A percentile compares a stretch with the other conserved stretches of the same genome.
These are phyloP conservation scores for Epizoanthus scotinus DNA, from an alignment of 92 coral and sea anemone genomes.

Conservation along the genomic window DNA sequence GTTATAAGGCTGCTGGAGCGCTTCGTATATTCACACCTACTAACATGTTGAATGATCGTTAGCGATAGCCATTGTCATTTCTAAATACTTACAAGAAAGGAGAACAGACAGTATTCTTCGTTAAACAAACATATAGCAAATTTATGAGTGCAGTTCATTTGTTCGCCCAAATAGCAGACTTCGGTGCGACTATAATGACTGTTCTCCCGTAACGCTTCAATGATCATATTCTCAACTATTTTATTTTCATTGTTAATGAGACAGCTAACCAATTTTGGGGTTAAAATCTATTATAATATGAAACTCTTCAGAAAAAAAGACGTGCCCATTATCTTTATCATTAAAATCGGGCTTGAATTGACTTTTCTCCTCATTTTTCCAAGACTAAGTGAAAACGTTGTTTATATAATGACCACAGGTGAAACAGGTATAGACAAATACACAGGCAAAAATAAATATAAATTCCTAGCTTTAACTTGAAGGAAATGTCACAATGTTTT, in stretches of 20 bases:
- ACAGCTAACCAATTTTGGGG: background rate
- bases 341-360: background rate
- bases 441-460: background rate
- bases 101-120: too few species aligned
- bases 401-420: slow-evolving; percentile 23
- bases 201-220: background rate
- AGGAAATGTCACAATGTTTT: background rate
- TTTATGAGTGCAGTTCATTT: too few species aligned
- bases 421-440: background rate
- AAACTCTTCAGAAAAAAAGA: background rate
- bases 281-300: background rate
- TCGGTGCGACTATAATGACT: too few species aligned
- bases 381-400: background rate
- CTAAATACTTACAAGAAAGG: too few species aligned
- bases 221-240: background rate
- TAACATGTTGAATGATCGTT: too few species aligned
- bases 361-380: background rate
- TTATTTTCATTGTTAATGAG: background rate
- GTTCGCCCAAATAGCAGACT: background rate
- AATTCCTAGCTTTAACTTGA: background rate
- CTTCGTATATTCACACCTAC: too few species aligned
- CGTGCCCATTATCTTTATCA: background rate
- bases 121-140: too few species aligned
- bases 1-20: too few species aligned
- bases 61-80: too few species aligned